phyloP scores from a whole-genome alignment of 2,797 vertebrate species.

The Hydrolagus colliei region DNA sequence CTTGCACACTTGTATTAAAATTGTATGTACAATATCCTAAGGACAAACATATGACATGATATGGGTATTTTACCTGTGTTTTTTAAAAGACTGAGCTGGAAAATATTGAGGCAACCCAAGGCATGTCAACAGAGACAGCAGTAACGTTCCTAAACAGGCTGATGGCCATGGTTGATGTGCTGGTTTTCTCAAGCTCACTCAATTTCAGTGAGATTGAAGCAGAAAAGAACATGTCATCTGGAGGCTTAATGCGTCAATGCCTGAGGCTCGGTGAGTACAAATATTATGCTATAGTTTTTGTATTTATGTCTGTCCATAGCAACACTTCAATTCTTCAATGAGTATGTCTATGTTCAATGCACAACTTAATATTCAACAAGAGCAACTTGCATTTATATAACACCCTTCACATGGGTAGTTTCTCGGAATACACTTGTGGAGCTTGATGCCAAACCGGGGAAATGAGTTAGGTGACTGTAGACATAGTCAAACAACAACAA shows the following conservation, averaged over 20 bases:
- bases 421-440: no score
- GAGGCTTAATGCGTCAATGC: slow-evolving; percentile 94
- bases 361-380: no score
- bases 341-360: no score
- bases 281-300: neutral
- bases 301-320: neutral
- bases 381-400: no score
- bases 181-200: slow-evolving; percentile 93
- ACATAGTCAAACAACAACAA: no score
- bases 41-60: slow-evolving; percentile 30
- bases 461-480: no score
- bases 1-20: neutral
- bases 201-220: slow-evolving; percentile 98
- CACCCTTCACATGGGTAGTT: no score
- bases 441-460: no score
- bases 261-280: slow-evolving; percentile 74
- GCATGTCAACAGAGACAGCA: slow-evolving; percentile 93
- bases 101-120: slow-evolving; percentile 90
- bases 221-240: slow-evolving; percentile 98
- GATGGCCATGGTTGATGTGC: slow-evolving; percentile 95
- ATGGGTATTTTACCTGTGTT: slow-evolving; percentile 49
- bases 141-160: slow-evolving; percentile 90
- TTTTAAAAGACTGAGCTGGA: slow-evolving; percentile 80
- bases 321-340: neutral
- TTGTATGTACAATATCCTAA: neutral